A percentile compares a stretch with the other conserved stretches of the same genome.
Evolutionary conservation across 1,140 invertebrate species (phyloP).

Genomic region (Octopus sinensis): DNA sequence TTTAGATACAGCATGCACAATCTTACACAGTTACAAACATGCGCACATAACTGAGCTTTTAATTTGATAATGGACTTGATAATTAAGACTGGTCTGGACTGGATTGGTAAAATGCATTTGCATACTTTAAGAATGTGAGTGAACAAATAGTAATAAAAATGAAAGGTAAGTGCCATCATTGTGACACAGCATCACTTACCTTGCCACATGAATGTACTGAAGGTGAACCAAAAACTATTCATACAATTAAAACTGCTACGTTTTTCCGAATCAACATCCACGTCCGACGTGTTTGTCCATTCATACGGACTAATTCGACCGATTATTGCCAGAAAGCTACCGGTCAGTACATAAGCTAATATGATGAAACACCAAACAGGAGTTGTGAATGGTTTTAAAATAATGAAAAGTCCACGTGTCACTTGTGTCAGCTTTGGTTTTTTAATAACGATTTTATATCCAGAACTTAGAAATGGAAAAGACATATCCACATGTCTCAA

Average conservation of each 20-base stretch:
- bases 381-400: conserved; percentile 89
- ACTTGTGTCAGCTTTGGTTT: conserved; percentile 60
- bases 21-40: no score
- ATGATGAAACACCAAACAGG: conserved; percentile 97
- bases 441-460: conserved; percentile 26
- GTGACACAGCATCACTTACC: conserved; percentile 11
- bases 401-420: conserved; percentile 86
- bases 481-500: conserved; percentile 16
- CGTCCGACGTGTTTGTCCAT: conserved; percentile 62
- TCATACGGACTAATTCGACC: conserved; percentile 92
- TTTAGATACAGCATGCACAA: no score
- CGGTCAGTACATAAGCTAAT: conserved; percentile 67
- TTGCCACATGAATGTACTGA: conserved; percentile 28
- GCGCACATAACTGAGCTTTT: no score
- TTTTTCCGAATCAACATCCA: conserved; percentile 25
- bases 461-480: conserved; percentile 24
- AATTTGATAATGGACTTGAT: no score
- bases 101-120: no score
- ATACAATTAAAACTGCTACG: conserved; percentile 19
- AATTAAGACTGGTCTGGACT: no score
- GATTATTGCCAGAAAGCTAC: conserved; percentile 85
- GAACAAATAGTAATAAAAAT: no score
- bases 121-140: no score
- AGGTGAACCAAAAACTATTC: conserved; percentile 29
- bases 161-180: background rate